These are phyloP conservation scores for Peromyscus maniculatus DNA, from an alignment of 2,113 vertebrate species.

Conservation along the genomic window DNA sequence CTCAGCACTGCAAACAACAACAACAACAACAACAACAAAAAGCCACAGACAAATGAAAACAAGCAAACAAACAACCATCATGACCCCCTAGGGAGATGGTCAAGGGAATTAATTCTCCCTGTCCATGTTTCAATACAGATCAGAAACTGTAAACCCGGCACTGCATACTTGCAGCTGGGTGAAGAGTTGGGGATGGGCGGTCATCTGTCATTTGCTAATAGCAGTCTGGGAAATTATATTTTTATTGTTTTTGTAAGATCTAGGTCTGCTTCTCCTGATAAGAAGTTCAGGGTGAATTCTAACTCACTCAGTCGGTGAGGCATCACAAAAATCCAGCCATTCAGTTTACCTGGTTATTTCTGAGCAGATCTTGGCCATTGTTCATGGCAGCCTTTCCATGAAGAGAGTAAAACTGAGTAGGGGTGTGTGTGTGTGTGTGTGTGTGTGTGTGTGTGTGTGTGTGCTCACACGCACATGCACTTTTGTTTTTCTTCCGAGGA, in stretches of 20 bases:
- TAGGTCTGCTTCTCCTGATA: not conserved
- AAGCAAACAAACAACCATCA: not conserved
- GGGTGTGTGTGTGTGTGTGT: no score
- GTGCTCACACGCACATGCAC: not conserved
- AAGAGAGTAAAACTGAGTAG: not conserved
- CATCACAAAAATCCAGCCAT: not conserved
- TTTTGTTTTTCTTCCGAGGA: constrained; percentile 45
- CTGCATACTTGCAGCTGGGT: not conserved
- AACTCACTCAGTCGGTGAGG: constrained; percentile 25
- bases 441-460: no score
- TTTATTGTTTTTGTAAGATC: constrained; percentile 11
- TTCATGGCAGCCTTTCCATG: constrained; percentile 31
- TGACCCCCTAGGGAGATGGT: fast-evolving
- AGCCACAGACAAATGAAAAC: not conserved
- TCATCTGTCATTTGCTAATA: not conserved
- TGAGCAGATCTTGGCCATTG: constrained; percentile 65
- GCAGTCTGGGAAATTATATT: not conserved
- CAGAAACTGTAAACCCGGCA: not conserved
- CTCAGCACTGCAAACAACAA: not conserved
- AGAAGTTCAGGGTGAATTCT: constrained; percentile 42
- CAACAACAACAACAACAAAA: not conserved
- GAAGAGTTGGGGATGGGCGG: not conserved
- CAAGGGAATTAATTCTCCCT: not conserved
- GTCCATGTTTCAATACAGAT: constrained; percentile 1
- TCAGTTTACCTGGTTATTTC: constrained; percentile 71